Evolutionary conservation across 1,140 invertebrate species (phyloP), one percentile per base, ranked within the genome.

Genomic region (Trypoxylus dichotomus): DNA sequence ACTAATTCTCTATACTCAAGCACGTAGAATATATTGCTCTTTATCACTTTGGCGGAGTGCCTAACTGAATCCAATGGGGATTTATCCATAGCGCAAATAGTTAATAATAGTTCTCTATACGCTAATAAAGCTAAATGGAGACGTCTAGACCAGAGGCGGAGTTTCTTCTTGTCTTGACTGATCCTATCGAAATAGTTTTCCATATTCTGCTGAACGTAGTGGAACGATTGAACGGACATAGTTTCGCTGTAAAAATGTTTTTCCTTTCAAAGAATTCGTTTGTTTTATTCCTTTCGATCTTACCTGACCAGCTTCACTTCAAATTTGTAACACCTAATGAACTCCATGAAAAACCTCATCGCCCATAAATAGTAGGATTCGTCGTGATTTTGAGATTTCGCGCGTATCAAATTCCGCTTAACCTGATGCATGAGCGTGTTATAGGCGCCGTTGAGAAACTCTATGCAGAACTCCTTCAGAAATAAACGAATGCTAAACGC

Each of bases 271-370:
- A n/a, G n/a, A n/a, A n/a, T n/a, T n/a, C n/a, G n/a, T n/a, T n/a
- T n/a, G n/a, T n/a, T n/a, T n/a, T n/a, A n/a, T n/a, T n/a, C n/a
- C n/a, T n/a, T 32, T 37, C 19, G 21, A 41, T 37, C 13, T 89
- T 87, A 96, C 94, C 94, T 95, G 74, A 98, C 93, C 80, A 96
- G 89, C 87, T 96, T 95, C 79, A 97, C 91, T 87, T 95, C 90
- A 84, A 96, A 95, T 82, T 93, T 92, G 82, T 93, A 90, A 83
- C 92, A 89, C 80, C 97, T 91, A 90, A 97, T 98, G 87, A 99
- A 98, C 87, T 98, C 95, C 96, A 98, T 97, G 86, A 98, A 99
- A 88, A 98, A 99, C 84, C 93, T 92, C 82, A 98, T 88, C 7
- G 95, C 92, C 96, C 96, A 98, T 68, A 98, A 88, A 87, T 98